Base-by-base conservation (phyloP, 2,888 invertebrate genomes). In the Uropetala carovei region DNA sequence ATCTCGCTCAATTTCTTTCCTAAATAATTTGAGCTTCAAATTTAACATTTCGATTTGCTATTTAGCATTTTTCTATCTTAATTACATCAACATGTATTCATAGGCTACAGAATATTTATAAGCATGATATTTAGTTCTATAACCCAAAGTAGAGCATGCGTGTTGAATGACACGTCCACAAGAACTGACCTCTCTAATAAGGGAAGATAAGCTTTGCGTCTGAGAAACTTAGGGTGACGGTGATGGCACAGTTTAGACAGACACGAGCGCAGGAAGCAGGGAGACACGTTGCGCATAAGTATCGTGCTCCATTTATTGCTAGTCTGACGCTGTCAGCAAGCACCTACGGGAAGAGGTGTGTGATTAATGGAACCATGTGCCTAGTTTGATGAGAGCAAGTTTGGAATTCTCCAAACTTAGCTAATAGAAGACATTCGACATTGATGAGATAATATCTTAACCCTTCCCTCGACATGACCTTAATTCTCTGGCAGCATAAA, bases 351-450 rank as follows among this genome's bases (percentile, higher is more conserved):
- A 27, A 27, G 75, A 75, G 27, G 75, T 75, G 75, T 22, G 22
- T 75, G 75, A 75, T 22, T 75, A 75, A 75, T 75, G 75, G 75
- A 75, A 75, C 22, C 27, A 75, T 75, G 75, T 75, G 27, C 27
- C 27, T 27, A 27, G 22, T 27, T 75, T 75, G 27, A 27, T 75
- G 27, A 75, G 27, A 27, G 27, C 27, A 75, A 27, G 75, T 75
- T 75, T 22, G 13, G 22, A 75, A 75, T 27, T 75, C 75, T 75
- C 27, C 75, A 22, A 75, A 75, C 22, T 75, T 27, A 27, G 9
- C 75, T 75, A 27, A 75, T 22, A 75, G 18, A 27, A 27, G 75
- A 27, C 22, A 27, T 75, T n/a, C 22, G 22, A 75, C 22, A 75
- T 75, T 22, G 75, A 75, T 75, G 75, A 75, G n/a, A 75, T 75